Evolutionary conservation across 64 coral and sea anemone species (phyloP).

Genomic region (Trachythela sp.): DNA sequence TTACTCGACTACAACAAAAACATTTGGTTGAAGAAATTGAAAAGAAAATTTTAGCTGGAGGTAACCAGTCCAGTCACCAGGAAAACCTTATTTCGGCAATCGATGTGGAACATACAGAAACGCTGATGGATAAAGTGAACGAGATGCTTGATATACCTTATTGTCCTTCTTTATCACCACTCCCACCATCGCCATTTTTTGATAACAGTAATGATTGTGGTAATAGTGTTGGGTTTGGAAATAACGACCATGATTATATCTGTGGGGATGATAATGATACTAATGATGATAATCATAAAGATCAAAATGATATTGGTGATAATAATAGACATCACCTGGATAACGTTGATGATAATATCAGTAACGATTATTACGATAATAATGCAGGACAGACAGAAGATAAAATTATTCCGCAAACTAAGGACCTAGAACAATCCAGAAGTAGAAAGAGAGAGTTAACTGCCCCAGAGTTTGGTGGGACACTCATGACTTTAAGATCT

Average conservation of each 20-base stretch:
- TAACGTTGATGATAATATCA: not conserved
- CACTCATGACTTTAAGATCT: not conserved
- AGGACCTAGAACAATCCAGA: not conserved
- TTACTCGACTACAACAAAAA: not conserved
- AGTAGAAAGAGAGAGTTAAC: not conserved
- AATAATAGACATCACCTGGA: not conserved
- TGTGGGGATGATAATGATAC: not conserved
- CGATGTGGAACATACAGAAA: not conserved
- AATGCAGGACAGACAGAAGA: not conserved
- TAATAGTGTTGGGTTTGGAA: not conserved
- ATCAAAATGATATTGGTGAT: not conserved
- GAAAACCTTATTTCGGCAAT: not conserved
- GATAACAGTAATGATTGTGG: not conserved
- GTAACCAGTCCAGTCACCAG: not conserved
- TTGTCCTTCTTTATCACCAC: not conserved
- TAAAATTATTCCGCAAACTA: not conserved
- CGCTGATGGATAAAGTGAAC: not conserved
- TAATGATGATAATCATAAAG: not conserved
- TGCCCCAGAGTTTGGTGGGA: not conserved
- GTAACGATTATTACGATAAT: not conserved
- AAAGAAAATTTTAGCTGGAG: not conserved
- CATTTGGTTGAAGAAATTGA: not conserved
- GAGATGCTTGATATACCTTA: not conserved
- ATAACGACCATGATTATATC: not conserved
- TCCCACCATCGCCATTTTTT: not conserved